Conservation (phyloP, 1,140 invertebrate species). For the Thaumatotibia leucotreta region DNA sequence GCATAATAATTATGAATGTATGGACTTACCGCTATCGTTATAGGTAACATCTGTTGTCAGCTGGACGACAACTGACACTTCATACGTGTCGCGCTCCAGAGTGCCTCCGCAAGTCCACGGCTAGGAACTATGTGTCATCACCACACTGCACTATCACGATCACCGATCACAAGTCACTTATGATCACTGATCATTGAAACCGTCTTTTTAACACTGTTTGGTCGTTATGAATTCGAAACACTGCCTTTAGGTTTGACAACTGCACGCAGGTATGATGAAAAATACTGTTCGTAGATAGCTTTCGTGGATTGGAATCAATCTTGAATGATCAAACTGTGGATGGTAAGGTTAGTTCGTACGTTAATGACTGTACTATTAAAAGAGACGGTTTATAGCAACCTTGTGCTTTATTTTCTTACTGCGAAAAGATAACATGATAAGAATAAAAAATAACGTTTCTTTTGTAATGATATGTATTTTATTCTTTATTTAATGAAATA, state of each 20-base stretch:
- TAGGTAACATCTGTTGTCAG: conserved; percentile 76
- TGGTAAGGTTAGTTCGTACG: neutral
- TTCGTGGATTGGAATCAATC: neutral
- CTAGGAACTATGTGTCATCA: conserved; percentile 15
- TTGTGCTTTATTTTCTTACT: conserved; percentile 2
- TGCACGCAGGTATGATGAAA: neutral
- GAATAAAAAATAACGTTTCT: neutral
- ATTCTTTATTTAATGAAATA: neutral
- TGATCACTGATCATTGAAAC: neutral
- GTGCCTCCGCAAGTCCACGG: conserved; percentile 38
- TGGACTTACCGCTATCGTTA: conserved; percentile 63
- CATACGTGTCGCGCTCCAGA: conserved; percentile 74
- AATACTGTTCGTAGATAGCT: neutral
- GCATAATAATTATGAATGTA: conserved; percentile 41
- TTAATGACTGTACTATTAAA: neutral
- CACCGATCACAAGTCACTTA: conserved; percentile 11
- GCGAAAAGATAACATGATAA: conserved; percentile 3
- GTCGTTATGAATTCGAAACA: neutral
- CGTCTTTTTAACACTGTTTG: neutral
- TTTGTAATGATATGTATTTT: neutral
- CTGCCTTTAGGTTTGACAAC: neutral
- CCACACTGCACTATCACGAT: neutral
- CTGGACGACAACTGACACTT: conserved; percentile 73
- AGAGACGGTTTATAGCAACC: conserved; percentile 1
- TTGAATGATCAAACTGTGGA: neutral